Evolutionary conservation across 2,113 vertebrate species (phyloP), one percentile per base, ranked within the genome.

Genomic region (Petromus typicus): DNA sequence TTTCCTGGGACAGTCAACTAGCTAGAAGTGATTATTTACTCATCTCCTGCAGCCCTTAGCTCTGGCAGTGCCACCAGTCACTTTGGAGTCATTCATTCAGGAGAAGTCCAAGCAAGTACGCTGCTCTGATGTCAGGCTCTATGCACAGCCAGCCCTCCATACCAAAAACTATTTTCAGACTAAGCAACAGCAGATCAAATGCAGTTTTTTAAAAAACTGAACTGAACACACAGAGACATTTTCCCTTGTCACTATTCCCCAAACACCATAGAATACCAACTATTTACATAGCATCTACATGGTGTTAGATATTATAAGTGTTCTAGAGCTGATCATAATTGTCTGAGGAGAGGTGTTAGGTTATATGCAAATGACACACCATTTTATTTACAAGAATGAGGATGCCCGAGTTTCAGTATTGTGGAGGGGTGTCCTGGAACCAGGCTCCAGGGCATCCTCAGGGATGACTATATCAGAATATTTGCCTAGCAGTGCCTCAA

Each of bases 1-100:
- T 67, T 61, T 90, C 61, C 83, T 85, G 67, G 43, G 88, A 86
- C 56, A 66, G 45, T 37, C 90, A 25, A 95, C 78, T 89, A 96
- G 61, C 54, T 40, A 43, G 40, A 73, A 23, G 7, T 18, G 45
- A 73, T 66, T 32, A 37, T 83, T 66, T n/a, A 37, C 83, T 83
- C 54, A 67, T 54, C 10, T 51, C 32, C 34, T 45, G 66, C 67
- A n/a, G 9, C 67, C 14, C 23, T 3, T 14, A 34, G 22, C 23
- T 61, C 57, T 57, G 27, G 32, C 37, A 92, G 48, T 4, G 37
- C 22, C 25, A 63, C 61, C 34, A 54, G 2, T 0, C 8, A 20
- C 16, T 32, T 34, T 4, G 0, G 43, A 48, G 18, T 83, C 51
- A 89, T 82, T 88, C 23, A 17, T 64, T 56, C 81, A 13, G 76